Conservation (phyloP, 2,113 vertebrate species). For the Anhinga anhinga region DNA sequence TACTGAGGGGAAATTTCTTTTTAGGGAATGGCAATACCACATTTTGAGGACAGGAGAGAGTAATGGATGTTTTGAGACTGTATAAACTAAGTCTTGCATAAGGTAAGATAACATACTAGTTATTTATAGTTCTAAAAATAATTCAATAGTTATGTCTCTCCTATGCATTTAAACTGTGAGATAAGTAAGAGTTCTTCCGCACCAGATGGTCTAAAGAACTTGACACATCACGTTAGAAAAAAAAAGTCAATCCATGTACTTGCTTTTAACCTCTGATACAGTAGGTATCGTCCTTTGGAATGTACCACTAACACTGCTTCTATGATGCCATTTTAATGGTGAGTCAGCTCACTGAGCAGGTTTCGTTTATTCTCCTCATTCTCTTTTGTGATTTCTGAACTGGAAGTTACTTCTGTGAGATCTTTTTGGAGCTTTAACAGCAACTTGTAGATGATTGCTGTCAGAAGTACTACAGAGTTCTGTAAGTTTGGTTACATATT, state of each 20-base stretch:
- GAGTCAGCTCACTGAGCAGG: not conserved
- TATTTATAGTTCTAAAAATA: not conserved
- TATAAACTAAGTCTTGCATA: not conserved
- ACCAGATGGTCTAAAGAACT: not conserved
- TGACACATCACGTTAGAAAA: not conserved
- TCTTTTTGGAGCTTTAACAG: not conserved
- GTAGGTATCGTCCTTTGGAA: not conserved
- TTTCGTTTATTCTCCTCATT: not conserved
- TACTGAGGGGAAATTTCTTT: not conserved
- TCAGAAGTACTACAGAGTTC: not conserved
- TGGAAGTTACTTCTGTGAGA: not conserved
- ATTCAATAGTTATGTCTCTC: not conserved
- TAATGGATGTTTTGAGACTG: not conserved
- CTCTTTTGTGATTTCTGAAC: not conserved
- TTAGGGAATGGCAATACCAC: not conserved
- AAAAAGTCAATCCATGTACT: not conserved
- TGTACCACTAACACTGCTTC: not conserved
- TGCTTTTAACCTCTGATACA: conserved; percentile 18
- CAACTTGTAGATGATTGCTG: not conserved
- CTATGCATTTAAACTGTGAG: not conserved
- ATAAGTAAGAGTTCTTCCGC: not conserved
- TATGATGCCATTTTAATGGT: accelerated
- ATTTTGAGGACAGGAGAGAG: not conserved
- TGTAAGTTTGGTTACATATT: not conserved
- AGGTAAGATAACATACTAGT: not conserved